These are phyloP conservation scores for Elysia crispata DNA, from an alignment of 2,888 invertebrate species.

Conservation along the genomic window DNA sequence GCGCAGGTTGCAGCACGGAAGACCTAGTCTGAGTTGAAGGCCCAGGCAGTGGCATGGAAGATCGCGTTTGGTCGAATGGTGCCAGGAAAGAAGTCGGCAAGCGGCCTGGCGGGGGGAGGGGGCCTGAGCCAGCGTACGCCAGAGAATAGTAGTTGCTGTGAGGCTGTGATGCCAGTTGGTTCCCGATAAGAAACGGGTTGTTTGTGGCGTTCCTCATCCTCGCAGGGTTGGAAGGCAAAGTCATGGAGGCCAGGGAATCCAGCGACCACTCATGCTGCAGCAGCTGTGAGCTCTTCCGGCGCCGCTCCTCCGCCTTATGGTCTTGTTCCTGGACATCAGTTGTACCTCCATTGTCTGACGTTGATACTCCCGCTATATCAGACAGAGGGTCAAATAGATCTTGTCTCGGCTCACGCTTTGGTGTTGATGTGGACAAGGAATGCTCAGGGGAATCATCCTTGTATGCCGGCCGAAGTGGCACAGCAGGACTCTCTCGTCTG, in stretches of 20 bases:
- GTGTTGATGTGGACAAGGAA: too few species aligned
- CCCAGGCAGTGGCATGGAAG: too few species aligned
- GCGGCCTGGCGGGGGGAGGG: too few species aligned
- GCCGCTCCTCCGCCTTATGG: background rate
- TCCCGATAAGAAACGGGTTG: background rate
- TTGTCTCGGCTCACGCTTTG: background rate
- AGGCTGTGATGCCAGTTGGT: too few species aligned
- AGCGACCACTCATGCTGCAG: slow-evolving; percentile 60
- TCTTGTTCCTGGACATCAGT: background rate
- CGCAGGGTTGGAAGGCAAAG: background rate
- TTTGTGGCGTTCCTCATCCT: background rate
- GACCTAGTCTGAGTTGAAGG: too few species aligned
- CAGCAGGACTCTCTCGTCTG: slow-evolving; percentile 52
- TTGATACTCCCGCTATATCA: background rate
- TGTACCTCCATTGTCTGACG: background rate
- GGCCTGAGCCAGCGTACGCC: too few species aligned
- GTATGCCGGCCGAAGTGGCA: slow-evolving; percentile 56
- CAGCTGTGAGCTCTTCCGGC: slow-evolving; percentile 48
- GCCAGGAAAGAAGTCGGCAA: too few species aligned
- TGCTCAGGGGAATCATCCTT: slow-evolving; percentile 30
- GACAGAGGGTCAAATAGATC: slow-evolving; percentile 49
- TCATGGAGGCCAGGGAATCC: slow-evolving; percentile 49
- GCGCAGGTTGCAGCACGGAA: too few species aligned
- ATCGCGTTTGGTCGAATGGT: too few species aligned
- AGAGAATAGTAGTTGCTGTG: too few species aligned